Conservation (phyloP, 2,113 vertebrate species). For the Erythrocercus mccallii region DNA sequence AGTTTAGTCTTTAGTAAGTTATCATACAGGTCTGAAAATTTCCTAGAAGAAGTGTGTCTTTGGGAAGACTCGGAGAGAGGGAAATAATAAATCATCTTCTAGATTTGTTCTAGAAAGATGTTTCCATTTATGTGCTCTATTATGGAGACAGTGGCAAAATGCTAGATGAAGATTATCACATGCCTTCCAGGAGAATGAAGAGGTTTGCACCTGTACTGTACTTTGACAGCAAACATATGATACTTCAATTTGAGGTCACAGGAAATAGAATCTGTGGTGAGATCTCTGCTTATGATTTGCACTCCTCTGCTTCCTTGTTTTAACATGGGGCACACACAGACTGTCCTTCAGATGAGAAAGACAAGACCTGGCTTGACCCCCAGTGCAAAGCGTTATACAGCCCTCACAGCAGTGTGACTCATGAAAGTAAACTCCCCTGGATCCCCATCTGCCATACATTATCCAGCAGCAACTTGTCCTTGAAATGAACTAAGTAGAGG, state of each 20-base stretch:
- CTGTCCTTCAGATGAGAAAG: neutral
- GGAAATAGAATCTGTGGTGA: neutral
- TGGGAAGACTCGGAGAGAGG: neutral
- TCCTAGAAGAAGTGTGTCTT: neutral
- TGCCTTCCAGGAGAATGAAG: neutral
- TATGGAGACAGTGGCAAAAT: neutral
- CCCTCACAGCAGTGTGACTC: neutral
- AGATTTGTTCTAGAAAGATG: neutral
- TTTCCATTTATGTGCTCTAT: neutral
- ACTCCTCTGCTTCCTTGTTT: neutral
- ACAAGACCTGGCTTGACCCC: neutral
- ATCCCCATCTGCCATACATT: conserved; percentile 8
- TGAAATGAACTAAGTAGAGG: neutral
- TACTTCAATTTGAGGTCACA: neutral
- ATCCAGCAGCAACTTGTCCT: conserved; percentile 13
- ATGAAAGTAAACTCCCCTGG: neutral
- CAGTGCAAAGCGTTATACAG: neutral
- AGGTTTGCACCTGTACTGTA: neutral
- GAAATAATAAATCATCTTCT: neutral
- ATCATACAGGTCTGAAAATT: neutral
- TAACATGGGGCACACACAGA: neutral
- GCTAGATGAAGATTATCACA: neutral
- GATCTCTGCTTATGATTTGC: neutral
- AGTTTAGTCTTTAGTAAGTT: neutral
- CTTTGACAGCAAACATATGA: neutral